Evolutionary conservation across 2,888 invertebrate genomes (phyloP).

Genomic region (Cenopis cana): DNA sequence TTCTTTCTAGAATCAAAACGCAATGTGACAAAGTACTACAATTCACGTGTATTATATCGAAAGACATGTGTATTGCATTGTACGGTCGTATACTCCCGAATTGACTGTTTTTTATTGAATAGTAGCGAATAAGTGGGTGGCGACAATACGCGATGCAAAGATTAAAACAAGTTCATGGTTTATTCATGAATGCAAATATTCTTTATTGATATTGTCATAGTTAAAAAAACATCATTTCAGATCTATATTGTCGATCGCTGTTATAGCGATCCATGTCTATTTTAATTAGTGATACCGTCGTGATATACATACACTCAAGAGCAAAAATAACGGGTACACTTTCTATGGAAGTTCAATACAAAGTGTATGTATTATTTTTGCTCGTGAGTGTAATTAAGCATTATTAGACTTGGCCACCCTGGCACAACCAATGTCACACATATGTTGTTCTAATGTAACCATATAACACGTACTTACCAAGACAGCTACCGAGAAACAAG

Average conservation of each 20-base stretch:
- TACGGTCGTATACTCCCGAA: not conserved
- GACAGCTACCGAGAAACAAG: slow-evolving; percentile 26
- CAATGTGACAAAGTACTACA: too few species aligned
- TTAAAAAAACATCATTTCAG: not conserved
- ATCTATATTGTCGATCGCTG: not conserved
- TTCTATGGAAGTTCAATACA: too few species aligned
- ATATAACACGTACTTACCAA: slow-evolving; percentile 4
- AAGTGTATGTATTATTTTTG: too few species aligned
- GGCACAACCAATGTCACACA: not conserved
- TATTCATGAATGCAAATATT: slow-evolving; percentile 15
- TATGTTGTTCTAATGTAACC: not conserved
- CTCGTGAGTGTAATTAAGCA: too few species aligned
- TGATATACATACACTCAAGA: too few species aligned
- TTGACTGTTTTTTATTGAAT: not conserved
- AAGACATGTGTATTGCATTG: too few species aligned
- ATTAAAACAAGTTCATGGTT: slow-evolving; percentile 16
- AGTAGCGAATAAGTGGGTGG: slow-evolving; percentile 24
- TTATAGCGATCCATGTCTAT: not conserved
- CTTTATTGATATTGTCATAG: slow-evolving; percentile 6
- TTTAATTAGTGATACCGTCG: not conserved
- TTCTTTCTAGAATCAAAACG: too few species aligned
- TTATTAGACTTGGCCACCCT: not conserved
- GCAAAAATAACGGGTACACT: too few species aligned
- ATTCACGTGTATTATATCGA: too few species aligned
- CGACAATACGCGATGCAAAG: slow-evolving; percentile 1